Evolutionary conservation across 2,888 invertebrate genomes (phyloP).

Genomic region (Dascillus cervinus): DNA sequence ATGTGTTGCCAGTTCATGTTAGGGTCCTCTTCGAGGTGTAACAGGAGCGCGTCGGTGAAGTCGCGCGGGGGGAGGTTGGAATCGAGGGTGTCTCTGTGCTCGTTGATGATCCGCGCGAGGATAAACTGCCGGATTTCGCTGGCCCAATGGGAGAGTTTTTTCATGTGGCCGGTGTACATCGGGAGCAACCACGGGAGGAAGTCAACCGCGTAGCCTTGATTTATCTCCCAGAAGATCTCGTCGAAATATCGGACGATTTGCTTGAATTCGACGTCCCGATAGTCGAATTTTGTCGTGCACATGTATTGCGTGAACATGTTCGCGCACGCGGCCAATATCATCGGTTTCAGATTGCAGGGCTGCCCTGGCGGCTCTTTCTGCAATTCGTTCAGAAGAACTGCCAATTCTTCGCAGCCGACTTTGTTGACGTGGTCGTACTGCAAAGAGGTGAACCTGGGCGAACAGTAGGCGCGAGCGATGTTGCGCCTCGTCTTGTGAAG

Average conservation of each 20-base stretch:
- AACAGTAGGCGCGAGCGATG: slow-evolving; percentile 72
- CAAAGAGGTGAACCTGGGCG: slow-evolving; percentile 65
- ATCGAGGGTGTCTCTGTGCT: slow-evolving; percentile 50
- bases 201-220: slow-evolving; percentile 80
- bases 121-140: slow-evolving; percentile 66
- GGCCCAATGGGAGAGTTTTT: slow-evolving; percentile 61
- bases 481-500: slow-evolving; percentile 72
- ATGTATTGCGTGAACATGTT: slow-evolving; percentile 84
- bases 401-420: slow-evolving; percentile 60
- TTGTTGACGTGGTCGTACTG: slow-evolving; percentile 64
- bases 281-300: slow-evolving; percentile 71
- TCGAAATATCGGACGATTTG: slow-evolving; percentile 65
- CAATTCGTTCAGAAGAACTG: slow-evolving; percentile 53
- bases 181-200: slow-evolving; percentile 77
- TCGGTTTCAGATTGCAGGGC: slow-evolving; percentile 57
- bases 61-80: slow-evolving; percentile 58
- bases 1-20: slow-evolving; percentile 70
- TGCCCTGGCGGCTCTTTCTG: slow-evolving; percentile 39
- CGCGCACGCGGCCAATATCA: slow-evolving; percentile 65
- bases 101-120: slow-evolving; percentile 59
- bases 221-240: slow-evolving; percentile 87
- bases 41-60: slow-evolving; percentile 71
- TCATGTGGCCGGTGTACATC: slow-evolving; percentile 61
- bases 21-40: slow-evolving; percentile 58
- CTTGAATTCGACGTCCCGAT: slow-evolving; percentile 60